A percentile compares a stretch with the other conserved stretches of the same genome.
These are phyloP conservation scores for Cheirogaleus major DNA, from an alignment of 2,797 vertebrate species.

Conservation along the genomic window DNA sequence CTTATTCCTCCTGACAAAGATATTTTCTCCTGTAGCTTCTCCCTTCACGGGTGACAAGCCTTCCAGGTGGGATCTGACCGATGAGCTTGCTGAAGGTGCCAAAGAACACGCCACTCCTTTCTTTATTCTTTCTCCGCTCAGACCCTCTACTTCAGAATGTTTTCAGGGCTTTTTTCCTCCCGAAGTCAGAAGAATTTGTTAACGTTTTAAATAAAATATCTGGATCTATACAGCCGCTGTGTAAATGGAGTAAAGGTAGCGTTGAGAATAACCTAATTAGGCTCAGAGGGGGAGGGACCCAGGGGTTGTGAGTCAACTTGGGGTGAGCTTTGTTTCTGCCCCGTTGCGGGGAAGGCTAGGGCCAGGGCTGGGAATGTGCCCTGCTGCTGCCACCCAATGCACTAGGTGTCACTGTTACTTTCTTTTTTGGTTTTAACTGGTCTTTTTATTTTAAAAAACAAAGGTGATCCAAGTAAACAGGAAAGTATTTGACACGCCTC, in stretches of 20 bases:
- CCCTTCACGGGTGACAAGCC: conserved; percentile 67
- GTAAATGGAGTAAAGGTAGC: conserved; percentile 36
- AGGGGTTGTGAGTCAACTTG: conserved; percentile 32
- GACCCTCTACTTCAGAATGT: conserved; percentile 61
- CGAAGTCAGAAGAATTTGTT: conserved; percentile 73
- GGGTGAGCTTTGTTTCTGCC: conserved; percentile 48
- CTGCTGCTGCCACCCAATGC: conserved; percentile 41
- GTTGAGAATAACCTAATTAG: conserved; percentile 50
- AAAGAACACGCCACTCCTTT: conserved; percentile 77
- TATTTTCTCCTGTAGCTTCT: conserved; percentile 45
- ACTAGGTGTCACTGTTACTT: conserved; percentile 75
- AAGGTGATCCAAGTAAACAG: conserved; percentile 69
- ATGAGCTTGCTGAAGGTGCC: conserved; percentile 78
- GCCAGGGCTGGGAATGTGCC: background rate
- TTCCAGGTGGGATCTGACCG: conserved; percentile 71
- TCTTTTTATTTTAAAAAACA: conserved; percentile 78
- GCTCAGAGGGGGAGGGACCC: conserved; percentile 63
- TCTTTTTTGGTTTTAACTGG: conserved; percentile 65
- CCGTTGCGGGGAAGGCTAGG: conserved; percentile 39
- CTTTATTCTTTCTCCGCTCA: conserved; percentile 10
- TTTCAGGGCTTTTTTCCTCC: conserved; percentile 68
- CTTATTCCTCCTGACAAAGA: conserved; percentile 61
- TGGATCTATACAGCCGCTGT: background rate
- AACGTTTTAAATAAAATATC: conserved; percentile 70
- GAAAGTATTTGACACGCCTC: conserved; percentile 70